phyloP scores from a whole-genome alignment of 1,140 invertebrate species.

The Contarinia nasturtii region DNA sequence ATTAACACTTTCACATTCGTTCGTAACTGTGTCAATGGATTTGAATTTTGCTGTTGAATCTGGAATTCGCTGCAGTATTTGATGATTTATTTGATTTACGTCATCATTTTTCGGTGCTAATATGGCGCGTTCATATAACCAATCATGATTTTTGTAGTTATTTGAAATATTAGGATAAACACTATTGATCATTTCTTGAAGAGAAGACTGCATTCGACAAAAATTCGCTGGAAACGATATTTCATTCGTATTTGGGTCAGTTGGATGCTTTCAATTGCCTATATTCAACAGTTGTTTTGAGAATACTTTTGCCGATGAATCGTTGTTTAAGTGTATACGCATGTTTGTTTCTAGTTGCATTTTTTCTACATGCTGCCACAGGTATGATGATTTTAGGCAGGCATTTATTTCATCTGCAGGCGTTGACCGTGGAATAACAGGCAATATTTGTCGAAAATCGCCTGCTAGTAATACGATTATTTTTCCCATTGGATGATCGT shows the following conservation, averaged over 20 bases:
- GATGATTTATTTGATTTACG: constrained; percentile 16
- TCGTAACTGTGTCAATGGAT: constrained; percentile 18
- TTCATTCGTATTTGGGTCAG: too few species aligned
- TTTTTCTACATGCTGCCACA: constrained; percentile 6
- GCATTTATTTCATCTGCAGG: constrained; percentile 9
- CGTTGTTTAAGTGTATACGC: constrained; percentile 7
- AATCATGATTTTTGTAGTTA: constrained; percentile 21
- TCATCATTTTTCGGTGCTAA: constrained; percentile 16
- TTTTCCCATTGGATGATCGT: constrained; percentile 11
- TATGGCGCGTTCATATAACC: constrained; percentile 16
- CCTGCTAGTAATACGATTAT: constrained; percentile 13
- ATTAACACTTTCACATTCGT: constrained; percentile 18
- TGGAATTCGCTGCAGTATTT: constrained; percentile 14
- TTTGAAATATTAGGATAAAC: constrained; percentile 20
- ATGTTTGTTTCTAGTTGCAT: constrained; percentile 6
- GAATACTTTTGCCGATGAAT: constrained; percentile 16
- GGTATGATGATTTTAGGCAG: neutral
- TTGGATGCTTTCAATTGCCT: constrained; percentile 20
- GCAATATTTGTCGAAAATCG: constrained; percentile 12
- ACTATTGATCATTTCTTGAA: constrained; percentile 18
- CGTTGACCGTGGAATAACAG: constrained; percentile 8
- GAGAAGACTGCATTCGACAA: too few species aligned
- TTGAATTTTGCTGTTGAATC: constrained; percentile 18
- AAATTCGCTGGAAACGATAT: too few species aligned
- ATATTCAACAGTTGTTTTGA: constrained; percentile 16